phyloP scores from a whole-genome alignment of 2,797 vertebrate species.

The Mycteria americana region DNA sequence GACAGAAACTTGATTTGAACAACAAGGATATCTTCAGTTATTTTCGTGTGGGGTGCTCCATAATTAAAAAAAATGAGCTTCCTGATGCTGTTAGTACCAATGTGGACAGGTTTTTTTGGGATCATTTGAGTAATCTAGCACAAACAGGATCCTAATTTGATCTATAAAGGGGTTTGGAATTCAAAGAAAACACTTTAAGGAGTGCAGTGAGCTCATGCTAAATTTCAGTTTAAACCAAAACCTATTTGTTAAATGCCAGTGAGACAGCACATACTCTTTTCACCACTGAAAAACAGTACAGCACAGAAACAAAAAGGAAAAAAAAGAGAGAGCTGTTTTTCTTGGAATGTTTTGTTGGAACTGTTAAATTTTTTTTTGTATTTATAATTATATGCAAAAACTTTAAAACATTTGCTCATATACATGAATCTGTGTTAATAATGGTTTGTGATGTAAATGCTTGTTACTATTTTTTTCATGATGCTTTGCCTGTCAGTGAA shows the following conservation, averaged over 20 bases:
- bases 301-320: not conserved
- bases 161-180: not conserved
- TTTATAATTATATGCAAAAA: constrained; percentile 36
- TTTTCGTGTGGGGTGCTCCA: not conserved
- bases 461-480: constrained; percentile 10
- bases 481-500: constrained; percentile 54
- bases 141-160: not conserved
- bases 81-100: not conserved
- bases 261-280: not conserved
- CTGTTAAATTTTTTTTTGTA: constrained; percentile 11
- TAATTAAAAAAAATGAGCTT: not conserved
- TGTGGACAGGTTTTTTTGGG: not conserved
- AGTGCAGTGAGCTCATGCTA: not conserved
- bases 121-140: not conserved
- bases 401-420: constrained; percentile 12
- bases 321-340: not conserved
- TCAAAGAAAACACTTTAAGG: not conserved
- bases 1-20: not conserved
- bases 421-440: constrained; percentile 29
- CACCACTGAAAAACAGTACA: not conserved
- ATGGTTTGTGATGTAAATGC: constrained; percentile 53
- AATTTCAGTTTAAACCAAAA: not conserved
- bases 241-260: not conserved
- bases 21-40: not conserved
- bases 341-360: not conserved